Evolutionary conservation across 1,140 invertebrate species (phyloP).

Genomic region (Sycophaga agraensis): DNA sequence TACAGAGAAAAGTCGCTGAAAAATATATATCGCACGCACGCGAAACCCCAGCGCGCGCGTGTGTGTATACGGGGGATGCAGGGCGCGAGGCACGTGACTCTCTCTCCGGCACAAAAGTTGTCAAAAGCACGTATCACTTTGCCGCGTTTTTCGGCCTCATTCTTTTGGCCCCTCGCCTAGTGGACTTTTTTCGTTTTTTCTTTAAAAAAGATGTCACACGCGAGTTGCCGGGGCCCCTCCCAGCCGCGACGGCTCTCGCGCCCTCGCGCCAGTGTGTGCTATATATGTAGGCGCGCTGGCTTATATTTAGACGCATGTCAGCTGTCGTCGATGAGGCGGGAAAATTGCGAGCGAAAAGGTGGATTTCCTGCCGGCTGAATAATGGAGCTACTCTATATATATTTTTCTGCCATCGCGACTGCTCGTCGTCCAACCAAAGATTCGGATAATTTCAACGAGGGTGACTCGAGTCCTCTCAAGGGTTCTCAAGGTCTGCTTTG

Average conservation of each 20-base stretch:
- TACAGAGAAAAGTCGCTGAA: not conserved
- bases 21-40: conserved; percentile 1
- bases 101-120: conserved; percentile 43
- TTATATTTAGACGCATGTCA: conserved; percentile 8
- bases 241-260: no score
- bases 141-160: conserved; percentile 26
- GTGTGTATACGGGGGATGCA: not conserved
- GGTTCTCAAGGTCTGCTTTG: no score
- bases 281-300: no score
- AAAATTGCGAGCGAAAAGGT: not conserved
- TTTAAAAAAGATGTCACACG: conserved; percentile 21
- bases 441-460: no score
- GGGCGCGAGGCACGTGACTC: not conserved
- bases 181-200: conserved; percentile 7
- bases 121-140: conserved; percentile 51
- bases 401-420: not conserved
- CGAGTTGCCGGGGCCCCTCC: no score
- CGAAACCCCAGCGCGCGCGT: not conserved
- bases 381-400: not conserved
- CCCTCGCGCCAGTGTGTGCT: no score
- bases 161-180: conserved; percentile 19
- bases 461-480: no score
- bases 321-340: not conserved
- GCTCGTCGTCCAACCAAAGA: no score
- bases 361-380: not conserved